A percentile compares a stretch with the other conserved stretches of the same genome.
Conservation (phyloP, 2,113 vertebrate genomes). For the Rhizomys pruinosus region DNA sequence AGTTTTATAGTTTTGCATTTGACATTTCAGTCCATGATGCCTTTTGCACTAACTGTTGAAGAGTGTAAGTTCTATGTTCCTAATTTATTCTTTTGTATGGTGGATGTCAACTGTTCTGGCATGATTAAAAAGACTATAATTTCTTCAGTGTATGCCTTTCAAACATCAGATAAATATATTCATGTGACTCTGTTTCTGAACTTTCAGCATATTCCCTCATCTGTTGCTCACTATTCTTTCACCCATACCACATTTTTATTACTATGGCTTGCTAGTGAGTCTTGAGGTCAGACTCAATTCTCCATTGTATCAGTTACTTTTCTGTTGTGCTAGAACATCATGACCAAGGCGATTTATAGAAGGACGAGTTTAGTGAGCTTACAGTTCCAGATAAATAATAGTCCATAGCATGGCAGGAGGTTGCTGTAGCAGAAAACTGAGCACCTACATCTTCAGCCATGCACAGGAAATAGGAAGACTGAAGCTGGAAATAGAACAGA, state of each 20-base stretch:
- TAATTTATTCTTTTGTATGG: background rate
- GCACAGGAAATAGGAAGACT: too few relatives aligned
- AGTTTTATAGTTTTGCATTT: slow-evolving; percentile 24
- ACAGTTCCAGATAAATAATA: too few relatives aligned
- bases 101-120: background rate
- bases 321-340: too few relatives aligned
- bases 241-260: background rate
- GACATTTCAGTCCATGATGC: background rate
- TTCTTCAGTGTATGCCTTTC: background rate
- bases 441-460: too few relatives aligned
- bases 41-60: slow-evolving; percentile 1
- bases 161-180: background rate
- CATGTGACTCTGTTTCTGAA: background rate
- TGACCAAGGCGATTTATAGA: too few relatives aligned
- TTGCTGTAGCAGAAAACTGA: too few relatives aligned
- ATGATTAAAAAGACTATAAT: background rate
- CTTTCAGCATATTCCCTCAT: background rate
- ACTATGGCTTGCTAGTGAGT: background rate
- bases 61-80: background rate
- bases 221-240: background rate
- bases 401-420: too few relatives aligned
- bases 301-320: background rate
- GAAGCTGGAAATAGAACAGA: too few relatives aligned
- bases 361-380: too few relatives aligned
- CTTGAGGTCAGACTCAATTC: background rate